These are phyloP conservation scores for Deroptyus accipitrinus DNA, from an alignment of 2,113 vertebrate species.

Conservation along the genomic window DNA sequence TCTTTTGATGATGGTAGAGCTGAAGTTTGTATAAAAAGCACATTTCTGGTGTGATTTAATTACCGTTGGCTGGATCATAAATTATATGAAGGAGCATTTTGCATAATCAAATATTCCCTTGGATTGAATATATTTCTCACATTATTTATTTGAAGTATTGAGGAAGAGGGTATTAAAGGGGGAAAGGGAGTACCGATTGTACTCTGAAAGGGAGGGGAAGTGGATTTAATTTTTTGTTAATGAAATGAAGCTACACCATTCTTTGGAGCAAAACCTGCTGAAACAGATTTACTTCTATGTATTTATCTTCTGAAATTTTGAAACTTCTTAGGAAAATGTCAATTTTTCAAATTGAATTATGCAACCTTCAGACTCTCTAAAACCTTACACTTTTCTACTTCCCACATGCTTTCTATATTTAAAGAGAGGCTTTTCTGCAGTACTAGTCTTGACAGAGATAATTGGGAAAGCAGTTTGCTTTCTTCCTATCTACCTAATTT, in stretches of 20 bases:
- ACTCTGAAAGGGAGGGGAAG: neutral
- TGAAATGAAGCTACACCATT: neutral
- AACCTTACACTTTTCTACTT: slow-evolving; percentile 52
- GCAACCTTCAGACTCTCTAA: slow-evolving; percentile 50
- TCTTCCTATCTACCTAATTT: slow-evolving; percentile 1
- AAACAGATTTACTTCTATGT: neutral
- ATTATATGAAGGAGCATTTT: neutral
- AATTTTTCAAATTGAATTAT: slow-evolving; percentile 59
- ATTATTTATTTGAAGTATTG: neutral
- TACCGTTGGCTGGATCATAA: neutral
- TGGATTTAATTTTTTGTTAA: neutral
- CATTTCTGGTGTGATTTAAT: accelerated
- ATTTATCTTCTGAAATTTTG: neutral
- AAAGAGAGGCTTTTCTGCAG: slow-evolving; percentile 26
- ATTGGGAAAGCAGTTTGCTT: slow-evolving; percentile 51
- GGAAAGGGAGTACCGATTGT: neutral
- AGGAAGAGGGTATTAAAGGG: neutral
- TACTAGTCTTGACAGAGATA: slow-evolving; percentile 56
- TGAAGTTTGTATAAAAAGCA: neutral
- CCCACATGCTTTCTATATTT: slow-evolving; percentile 72
- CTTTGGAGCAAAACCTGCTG: neutral
- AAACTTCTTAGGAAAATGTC: slow-evolving; percentile 37
- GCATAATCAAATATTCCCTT: neutral
- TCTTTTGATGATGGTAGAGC: neutral
- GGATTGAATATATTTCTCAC: neutral